Conservation (phyloP, 2,113 vertebrate genomes). For the Sylvia atricapilla region DNA sequence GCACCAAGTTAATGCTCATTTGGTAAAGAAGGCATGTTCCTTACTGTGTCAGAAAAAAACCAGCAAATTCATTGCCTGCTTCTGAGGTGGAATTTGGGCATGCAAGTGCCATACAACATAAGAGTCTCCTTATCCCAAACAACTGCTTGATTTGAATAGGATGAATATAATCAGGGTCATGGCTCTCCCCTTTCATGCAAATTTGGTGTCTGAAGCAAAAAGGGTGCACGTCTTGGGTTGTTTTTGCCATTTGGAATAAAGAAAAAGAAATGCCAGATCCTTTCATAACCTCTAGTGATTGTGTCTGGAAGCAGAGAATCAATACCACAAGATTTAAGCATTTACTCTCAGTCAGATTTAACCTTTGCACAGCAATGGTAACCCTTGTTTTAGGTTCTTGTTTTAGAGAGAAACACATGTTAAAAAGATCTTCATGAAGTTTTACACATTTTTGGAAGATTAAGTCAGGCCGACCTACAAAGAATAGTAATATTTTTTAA, state of each 20-base stretch:
- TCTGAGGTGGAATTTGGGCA: neutral
- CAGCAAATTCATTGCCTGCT: neutral
- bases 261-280: neutral
- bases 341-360: neutral
- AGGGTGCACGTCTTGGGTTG: neutral
- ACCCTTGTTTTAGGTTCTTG: neutral
- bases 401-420: neutral
- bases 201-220: neutral
- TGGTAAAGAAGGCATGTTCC: neutral
- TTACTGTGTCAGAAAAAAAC: neutral
- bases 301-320: neutral
- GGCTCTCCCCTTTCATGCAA: neutral
- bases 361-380: neutral
- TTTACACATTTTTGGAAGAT: neutral
- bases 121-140: neutral
- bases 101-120: neutral
- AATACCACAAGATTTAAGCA: neutral
- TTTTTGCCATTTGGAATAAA: neutral
- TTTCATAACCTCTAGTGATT: neutral
- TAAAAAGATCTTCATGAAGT: neutral
- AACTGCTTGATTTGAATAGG: neutral
- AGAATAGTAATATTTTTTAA: neutral
- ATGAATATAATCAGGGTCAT: neutral
- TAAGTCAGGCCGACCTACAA: neutral
- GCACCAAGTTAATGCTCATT: neutral